Conservation (phyloP, 2,113 vertebrate genomes). For the Passer montanus region DNA sequence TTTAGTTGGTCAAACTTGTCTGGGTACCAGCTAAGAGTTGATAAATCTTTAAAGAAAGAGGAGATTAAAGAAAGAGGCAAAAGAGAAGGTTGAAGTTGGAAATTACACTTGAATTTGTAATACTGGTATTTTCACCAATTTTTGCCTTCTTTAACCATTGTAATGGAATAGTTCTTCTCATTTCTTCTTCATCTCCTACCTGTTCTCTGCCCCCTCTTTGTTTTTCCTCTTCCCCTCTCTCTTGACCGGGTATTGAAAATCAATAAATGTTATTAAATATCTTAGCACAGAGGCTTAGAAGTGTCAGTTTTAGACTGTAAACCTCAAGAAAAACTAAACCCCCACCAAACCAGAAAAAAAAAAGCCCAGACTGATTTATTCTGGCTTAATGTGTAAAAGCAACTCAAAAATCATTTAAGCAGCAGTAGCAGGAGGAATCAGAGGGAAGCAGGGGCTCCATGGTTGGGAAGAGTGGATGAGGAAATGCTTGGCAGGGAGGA, state of each 20-base stretch:
- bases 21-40: neutral
- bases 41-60: neutral
- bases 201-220: neutral
- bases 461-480: neutral
- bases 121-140: neutral
- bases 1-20: neutral
- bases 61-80: neutral
- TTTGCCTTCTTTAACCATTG: neutral
- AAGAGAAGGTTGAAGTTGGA: neutral
- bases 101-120: neutral
- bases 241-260: neutral
- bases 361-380: neutral
- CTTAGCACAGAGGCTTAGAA: neutral
- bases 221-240: fast-evolving
- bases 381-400: neutral
- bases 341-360: neutral
- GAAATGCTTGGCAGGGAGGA: neutral
- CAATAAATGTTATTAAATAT: neutral
- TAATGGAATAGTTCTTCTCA: neutral
- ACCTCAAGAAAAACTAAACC: neutral
- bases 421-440: neutral
- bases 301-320: neutral
- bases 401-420: neutral
- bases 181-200: neutral
- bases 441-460: neutral